Conservation (phyloP, 1,140 invertebrate genomes). For the Ericerus pela region DNA sequence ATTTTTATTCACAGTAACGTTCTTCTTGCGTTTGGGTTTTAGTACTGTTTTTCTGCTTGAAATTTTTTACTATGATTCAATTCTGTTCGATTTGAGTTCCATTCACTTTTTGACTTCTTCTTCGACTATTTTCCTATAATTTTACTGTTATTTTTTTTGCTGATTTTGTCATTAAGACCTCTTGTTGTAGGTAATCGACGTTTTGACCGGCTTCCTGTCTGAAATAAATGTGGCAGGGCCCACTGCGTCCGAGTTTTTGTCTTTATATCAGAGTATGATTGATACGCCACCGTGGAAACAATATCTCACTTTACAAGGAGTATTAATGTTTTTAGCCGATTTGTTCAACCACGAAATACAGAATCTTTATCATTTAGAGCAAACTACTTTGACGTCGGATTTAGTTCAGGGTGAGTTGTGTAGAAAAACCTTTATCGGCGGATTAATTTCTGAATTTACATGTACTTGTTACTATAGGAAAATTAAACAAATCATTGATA, state of each 20-base stretch:
- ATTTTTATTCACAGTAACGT: no score
- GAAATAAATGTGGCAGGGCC: constrained; percentile 73
- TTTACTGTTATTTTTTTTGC: background rate
- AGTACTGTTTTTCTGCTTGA: no score
- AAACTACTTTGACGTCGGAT: constrained; percentile 83
- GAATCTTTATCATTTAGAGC: constrained; percentile 67
- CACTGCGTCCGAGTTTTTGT: constrained; percentile 78
- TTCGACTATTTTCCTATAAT: background rate
- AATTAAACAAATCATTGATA: no score
- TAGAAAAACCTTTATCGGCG: background rate
- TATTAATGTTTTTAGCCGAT: constrained; percentile 67
- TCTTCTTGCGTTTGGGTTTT: no score
- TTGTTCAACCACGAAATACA: constrained; percentile 77
- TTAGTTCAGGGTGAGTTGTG: constrained; percentile 68
- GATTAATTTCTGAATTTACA: background rate
- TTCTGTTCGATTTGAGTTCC: background rate
- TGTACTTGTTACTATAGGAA: no score
- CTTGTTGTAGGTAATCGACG: constrained; percentile 50
- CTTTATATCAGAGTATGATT: constrained; percentile 70
- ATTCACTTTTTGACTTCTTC: no score
- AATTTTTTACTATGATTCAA: no score
- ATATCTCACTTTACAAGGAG: constrained; percentile 74
- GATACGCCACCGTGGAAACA: constrained; percentile 78
- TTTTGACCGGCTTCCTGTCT: constrained; percentile 75
- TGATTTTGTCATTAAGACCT: constrained; percentile 18